Percentiles rank a stretch among this genome's conserved stretches.
Conservation (phyloP, 1,140 invertebrate genomes). For the Eurosta solidaginis region DNA sequence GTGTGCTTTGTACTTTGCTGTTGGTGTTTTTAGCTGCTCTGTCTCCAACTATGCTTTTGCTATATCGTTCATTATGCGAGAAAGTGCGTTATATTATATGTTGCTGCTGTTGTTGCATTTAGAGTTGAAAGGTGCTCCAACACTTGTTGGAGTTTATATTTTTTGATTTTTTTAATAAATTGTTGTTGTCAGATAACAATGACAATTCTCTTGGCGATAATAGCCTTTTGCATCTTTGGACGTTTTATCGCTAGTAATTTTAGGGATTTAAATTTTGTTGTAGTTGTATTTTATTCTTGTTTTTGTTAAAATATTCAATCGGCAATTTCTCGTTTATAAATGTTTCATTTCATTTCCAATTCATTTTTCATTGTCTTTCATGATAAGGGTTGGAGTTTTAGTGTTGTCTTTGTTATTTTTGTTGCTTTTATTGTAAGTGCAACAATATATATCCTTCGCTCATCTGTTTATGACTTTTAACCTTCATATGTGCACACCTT, state of each 20-base stretch:
- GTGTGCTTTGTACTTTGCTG: neutral
- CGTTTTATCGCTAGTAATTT: neutral
- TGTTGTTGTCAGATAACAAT: constrained; percentile 19
- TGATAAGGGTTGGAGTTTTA: constrained; percentile 13
- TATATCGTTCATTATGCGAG: neutral
- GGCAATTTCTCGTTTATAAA: neutral
- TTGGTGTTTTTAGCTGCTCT: neutral
- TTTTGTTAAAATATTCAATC: too few species aligned
- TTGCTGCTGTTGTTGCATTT: too few species aligned
- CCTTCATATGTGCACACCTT: neutral
- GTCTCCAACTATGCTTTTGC: neutral
- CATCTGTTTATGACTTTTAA: constrained; percentile 2
- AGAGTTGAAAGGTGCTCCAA: neutral
- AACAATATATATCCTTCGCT: neutral
- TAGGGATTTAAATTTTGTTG: constrained; percentile 16
- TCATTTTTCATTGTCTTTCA: neutral
- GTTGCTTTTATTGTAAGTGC: neutral
- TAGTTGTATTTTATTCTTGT: neutral
- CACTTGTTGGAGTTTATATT: constrained; percentile 27
- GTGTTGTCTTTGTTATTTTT: neutral
- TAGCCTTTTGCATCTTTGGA: neutral
- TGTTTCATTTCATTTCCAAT: constrained; percentile 15
- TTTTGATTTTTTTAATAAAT: neutral
- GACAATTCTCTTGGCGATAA: neutral
- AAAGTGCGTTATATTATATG: neutral